Evolutionary conservation across 1,140 invertebrate species (phyloP).

Genomic region (Hestina assimilis): DNA sequence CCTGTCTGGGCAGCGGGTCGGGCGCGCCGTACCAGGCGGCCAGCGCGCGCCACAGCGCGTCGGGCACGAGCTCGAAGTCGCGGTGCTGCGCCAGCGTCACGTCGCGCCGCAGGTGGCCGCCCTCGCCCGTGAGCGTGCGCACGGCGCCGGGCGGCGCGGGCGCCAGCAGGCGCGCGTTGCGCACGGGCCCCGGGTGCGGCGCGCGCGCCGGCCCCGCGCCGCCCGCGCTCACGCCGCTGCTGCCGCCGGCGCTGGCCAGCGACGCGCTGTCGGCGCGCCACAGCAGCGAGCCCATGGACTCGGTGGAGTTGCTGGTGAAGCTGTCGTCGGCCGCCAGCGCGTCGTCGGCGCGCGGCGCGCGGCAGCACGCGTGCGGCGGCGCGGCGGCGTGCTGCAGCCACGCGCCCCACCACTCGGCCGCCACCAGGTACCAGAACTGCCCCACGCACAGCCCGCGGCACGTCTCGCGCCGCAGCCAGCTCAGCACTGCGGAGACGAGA

Average conservation of each 20-base stretch:
- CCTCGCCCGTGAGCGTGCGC: constrained; percentile 89
- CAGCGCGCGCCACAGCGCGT: constrained; percentile 90
- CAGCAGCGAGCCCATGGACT: constrained; percentile 80
- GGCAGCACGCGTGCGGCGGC: constrained; percentile 59
- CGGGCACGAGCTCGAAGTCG: constrained; percentile 91
- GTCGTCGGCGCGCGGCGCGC: constrained; percentile 54
- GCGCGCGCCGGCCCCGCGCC: constrained; percentile 36
- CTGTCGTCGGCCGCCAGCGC: constrained; percentile 82
- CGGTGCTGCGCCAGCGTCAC: constrained; percentile 83
- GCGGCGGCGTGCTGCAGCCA: constrained; percentile 87
- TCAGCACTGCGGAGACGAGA: constrained; percentile 78
- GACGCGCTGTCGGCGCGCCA: constrained; percentile 77
- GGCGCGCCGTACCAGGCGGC: constrained; percentile 91
- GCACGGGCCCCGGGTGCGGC: constrained; percentile 85
- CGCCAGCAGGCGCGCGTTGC: constrained; percentile 85
- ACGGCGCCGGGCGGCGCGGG: constrained; percentile 32
- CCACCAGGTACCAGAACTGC: constrained; percentile 93
- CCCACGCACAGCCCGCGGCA: constrained; percentile 85
- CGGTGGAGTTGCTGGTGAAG: constrained; percentile 80
- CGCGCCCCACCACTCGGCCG: constrained; percentile 89
- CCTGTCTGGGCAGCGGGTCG: constrained; percentile 90
- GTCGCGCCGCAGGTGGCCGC: constrained; percentile 87
- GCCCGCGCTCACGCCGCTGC: constrained; percentile 81
- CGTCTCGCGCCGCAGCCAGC: constrained; percentile 89
- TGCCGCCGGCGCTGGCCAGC: constrained; percentile 77